Evolutionary conservation across 2,797 vertebrate species (phyloP), one percentile per base, ranked within the genome.

Genomic region (Pipistrellus kuhlii): DNA sequence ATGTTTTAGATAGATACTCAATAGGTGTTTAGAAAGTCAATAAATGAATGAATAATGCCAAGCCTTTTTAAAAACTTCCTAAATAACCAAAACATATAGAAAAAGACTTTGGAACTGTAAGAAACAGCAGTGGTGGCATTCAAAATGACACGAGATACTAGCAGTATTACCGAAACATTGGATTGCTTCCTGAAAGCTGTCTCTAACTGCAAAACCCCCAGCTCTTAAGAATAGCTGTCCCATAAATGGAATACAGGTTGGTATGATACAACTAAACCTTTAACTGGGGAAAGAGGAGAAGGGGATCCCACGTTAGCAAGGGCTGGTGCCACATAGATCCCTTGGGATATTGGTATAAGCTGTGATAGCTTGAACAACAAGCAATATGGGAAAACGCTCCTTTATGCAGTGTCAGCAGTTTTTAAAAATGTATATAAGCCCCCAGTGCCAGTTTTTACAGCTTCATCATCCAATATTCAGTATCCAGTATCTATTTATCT

Each of bases 141-240:
- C 53, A 46, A 84, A 88, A 66, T 87, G 25, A 55, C 8, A 85
- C 18, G 77, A 81, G 64, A 90, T 93, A 81, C 35, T 2, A 73
- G 69, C n/a, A 80, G 13, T 51, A 51, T 11, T 81, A 73, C 1
- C 76, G 25, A 92, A 81, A 72, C 6, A 3, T 14, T 17, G 64
- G 35, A 41, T 10, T 88, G 30, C 27, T 91, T 86, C 62, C 48
- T 64, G 21, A 95, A 76, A 69, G 9, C 14, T 38, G 2, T 32
- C 51, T 75, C 57, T 21, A 87, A 55, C 64, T 53, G 71, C 2
- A 93, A 93, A 81, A 81, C 17, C 23, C 23, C 25, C 44, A 57
- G 18, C 55, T 90, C 82, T 85, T 51, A 91, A 88, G 48, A 93
- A 85, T 0, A 96, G 35, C 57, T 93, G 53, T 73, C 27, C 71